Evolutionary conservation across 2,888 invertebrate genomes (phyloP), one percentile per base, ranked within the genome.

Genomic region (Rhagophthalmus giganteus): DNA sequence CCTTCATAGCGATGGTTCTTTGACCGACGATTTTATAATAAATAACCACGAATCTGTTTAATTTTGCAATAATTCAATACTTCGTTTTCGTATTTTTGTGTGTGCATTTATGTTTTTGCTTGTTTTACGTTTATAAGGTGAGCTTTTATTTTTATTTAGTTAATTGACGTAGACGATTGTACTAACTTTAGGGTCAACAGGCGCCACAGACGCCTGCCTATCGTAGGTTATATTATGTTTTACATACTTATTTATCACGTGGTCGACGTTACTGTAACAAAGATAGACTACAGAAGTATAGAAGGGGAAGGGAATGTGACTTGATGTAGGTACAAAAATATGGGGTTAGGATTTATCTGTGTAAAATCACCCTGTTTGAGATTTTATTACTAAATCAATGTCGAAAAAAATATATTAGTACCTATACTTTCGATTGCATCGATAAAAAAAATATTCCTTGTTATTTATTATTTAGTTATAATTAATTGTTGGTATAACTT

Each of bases 131-230:
- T 59, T 59, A 45, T 50, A 55, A 68, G 68, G 68, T 68, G 65
- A 66, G 68, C 49, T 57, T 62, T 62, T 63, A 56, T 54, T 59
- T 63, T 38, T 55, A 51, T 58, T 61, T 61, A 54, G 44, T 45
- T 59, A 56, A 56, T 65, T 53, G 53, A 53, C 53, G 47, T 49
- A 39, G 25, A 30, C 46, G 38, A 40, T 39, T 37, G 38, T 35
- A 40, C 30, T 32, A 34, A 31, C 37, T 54, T 26, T 41, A 28
- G 42, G 48, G 67, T 68, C 66, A 70, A 58, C 59, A 65, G 69
- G 70, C 71, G 70, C 69, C 68, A 53, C 49, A 62, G 68, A 69
- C 69, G 69, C 59, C 61, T 26, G 11, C 24, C 13, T 28, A 13
- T 37, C 20, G 31, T 37, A 12, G n/a, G 28, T 37, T 40, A 35